Evolutionary conservation across 1,140 invertebrate species (phyloP).

Genomic region (Conus ventricosus): DNA sequence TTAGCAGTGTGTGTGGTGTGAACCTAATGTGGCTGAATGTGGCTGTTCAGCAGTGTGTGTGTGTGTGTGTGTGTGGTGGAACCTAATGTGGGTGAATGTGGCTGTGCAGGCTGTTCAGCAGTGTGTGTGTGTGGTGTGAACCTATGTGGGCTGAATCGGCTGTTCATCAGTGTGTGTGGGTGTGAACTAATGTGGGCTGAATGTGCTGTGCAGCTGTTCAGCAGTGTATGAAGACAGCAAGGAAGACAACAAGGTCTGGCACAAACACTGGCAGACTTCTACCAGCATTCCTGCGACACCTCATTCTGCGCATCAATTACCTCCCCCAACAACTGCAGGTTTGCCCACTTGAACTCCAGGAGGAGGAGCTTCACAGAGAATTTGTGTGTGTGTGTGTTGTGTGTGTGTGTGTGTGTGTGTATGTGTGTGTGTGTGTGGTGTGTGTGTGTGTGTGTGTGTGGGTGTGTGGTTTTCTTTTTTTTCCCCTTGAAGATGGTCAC

Average conservation of each 20-base stretch:
- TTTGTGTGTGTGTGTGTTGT: no score
- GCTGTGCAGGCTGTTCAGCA: background rate
- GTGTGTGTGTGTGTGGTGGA: background rate
- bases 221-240: slow-evolving; percentile 27
- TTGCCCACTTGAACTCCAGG: background rate
- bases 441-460: no score
- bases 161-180: background rate
- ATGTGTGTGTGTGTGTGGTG: no score
- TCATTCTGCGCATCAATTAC: background rate
- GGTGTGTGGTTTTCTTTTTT: no score
- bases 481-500: no score
- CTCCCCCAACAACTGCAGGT: slow-evolving; percentile 41
- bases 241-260: slow-evolving; percentile 33
- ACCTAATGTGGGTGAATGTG: no score
- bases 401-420: no score
- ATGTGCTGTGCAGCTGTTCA: slow-evolving; percentile 46
- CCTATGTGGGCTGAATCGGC: background rate
- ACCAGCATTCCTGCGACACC: slow-evolving; percentile 44
- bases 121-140: background rate
- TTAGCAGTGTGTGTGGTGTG: no score
- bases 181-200: no score
- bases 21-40: no score
- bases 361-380: no score
- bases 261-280: slow-evolving; percentile 47
- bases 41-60: no score